Evolutionary conservation across 2,797 vertebrate species (phyloP), one percentile per base, ranked within the genome.

Genomic region (Chrosomus eos): DNA sequence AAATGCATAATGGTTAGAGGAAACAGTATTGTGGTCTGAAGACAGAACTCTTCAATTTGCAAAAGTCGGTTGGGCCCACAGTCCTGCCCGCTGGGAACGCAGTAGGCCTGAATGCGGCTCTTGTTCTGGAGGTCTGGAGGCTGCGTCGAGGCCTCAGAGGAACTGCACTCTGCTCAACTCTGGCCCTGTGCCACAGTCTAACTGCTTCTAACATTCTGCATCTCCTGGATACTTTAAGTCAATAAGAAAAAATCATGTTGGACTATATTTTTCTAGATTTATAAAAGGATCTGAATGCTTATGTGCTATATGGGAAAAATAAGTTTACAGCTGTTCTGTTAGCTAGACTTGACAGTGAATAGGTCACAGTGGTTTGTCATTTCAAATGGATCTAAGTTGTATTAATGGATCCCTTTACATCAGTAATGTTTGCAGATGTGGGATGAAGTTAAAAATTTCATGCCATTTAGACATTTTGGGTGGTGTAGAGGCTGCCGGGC

Each of bases 41-140:
- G 48, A 77, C 48, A 23, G 26, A 83, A 77, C 8, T 82, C 19
- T 45, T 43, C 14, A 36, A 82, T 75, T 51, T 38, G 3, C 58
- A 75, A 53, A 67, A 83, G 36, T 77, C 3, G 0, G 21, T 7
- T 23, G 48, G 73, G 74, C 64, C 64, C 53, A 77, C 40, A 80
- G 75, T 53, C n/a, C 40, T 72, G 76, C 31, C 75, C 26, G 18
- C 31, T 40, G 67, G 76, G 75, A 85, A 38, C 68, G 28, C 76
- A 38, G 83, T 16, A 38, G 48, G 81, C 23, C 81, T 87, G 60
- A 84, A 87, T 81, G 62, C 28, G 51, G 77, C 76, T 81, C 70
- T 87, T 87, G 86, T 84, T 87, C 75, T 80, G 81, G 11, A 64
- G 60, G 68, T 73, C 80, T 79, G 81, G 66, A 84, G 83, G 64